These are phyloP conservation scores for Ariopsis seemanni DNA, from an alignment of 2,113 vertebrate genomes.

Conservation along the genomic window DNA sequence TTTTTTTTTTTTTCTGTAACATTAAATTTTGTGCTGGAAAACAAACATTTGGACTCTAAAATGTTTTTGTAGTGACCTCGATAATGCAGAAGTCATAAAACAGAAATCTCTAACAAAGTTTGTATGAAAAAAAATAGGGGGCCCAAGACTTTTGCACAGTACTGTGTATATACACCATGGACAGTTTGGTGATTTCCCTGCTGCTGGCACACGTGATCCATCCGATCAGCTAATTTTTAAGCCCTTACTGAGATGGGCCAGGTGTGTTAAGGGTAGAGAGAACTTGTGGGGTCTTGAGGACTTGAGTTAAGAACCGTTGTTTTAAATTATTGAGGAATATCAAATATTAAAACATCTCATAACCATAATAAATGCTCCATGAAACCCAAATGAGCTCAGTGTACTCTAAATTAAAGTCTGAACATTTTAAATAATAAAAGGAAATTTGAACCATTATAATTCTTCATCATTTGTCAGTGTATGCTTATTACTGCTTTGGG, in stretches of 20 bases:
- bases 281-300: not conserved
- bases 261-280: not conserved
- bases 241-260: not conserved
- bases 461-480: not conserved
- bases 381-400: not conserved
- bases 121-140: too few relatives aligned
- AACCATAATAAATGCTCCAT: constrained; percentile 1
- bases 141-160: too few relatives aligned
- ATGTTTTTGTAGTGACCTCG: too few relatives aligned
- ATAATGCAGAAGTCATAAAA: too few relatives aligned
- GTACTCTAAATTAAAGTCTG: not conserved
- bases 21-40: too few relatives aligned
- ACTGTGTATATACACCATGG: too few relatives aligned
- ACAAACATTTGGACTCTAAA: too few relatives aligned
- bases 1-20: too few relatives aligned
- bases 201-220: too few relatives aligned
- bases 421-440: not conserved
- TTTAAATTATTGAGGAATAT: constrained; percentile 22
- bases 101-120: too few relatives aligned
- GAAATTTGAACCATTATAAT: not conserved
- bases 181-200: too few relatives aligned
- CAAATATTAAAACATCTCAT: constrained; percentile 8
- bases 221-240: not conserved
- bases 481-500: not conserved
- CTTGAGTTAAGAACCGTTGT: not conserved